These are phyloP conservation scores for Melanotaenia parkinsoni DNA, from an alignment of 2,797 vertebrate genomes.

Conservation along the genomic window DNA sequence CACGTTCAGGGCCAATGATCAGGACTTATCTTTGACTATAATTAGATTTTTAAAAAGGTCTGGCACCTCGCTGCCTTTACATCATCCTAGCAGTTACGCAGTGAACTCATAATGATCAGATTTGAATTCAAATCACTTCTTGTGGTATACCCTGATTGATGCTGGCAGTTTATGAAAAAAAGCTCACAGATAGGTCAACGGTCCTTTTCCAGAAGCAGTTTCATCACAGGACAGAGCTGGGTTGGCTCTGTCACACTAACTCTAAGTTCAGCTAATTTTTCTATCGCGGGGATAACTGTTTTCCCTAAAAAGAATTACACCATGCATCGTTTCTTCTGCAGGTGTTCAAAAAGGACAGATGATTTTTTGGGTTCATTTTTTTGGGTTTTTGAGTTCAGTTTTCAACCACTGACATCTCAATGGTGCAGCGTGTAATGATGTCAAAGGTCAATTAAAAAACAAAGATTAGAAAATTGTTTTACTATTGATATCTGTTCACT, in stretches of 20 bases:
- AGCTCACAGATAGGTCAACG: background rate
- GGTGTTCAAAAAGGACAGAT: too few relatives aligned
- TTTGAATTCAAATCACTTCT: background rate
- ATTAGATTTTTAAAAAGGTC: background rate
- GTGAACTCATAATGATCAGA: background rate
- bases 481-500: too few relatives aligned
- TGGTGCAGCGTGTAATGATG: too few relatives aligned
- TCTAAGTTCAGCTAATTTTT: background rate
- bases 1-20: background rate
- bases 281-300: background rate
- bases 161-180: background rate
- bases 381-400: too few relatives aligned
- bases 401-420: too few relatives aligned
- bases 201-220: background rate
- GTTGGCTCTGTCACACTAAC: background rate
- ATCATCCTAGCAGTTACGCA: background rate
- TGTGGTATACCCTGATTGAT: background rate
- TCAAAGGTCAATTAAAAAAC: too few relatives aligned
- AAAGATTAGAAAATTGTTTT: too few relatives aligned
- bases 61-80: background rate
- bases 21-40: background rate
- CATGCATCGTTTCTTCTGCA: background rate
- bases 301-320: background rate
- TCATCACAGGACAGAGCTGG: background rate
- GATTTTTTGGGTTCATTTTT: too few relatives aligned